Percentiles rank a stretch among this genome's conserved stretches.
Conservation (phyloP, 2,888 invertebrate genomes). For the Sarcophaga rosellei region DNA sequence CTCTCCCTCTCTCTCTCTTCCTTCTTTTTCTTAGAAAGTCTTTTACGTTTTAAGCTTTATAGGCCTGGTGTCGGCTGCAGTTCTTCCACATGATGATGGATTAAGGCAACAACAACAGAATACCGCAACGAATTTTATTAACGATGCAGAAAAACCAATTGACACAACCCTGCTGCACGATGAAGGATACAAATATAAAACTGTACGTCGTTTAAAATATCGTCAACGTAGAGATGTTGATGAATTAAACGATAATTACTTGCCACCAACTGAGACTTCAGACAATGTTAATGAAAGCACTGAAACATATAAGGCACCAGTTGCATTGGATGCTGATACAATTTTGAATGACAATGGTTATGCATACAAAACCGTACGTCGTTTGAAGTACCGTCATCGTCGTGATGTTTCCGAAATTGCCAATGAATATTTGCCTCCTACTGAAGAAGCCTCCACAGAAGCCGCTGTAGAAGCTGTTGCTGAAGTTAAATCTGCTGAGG, state of each 20-base stretch:
- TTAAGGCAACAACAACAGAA: constrained; percentile 74
- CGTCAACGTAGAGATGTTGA: constrained; percentile 75
- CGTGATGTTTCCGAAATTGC: too few species aligned
- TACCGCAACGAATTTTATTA: constrained; percentile 39
- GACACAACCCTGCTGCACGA: constrained; percentile 55
- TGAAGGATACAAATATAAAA: constrained; percentile 76
- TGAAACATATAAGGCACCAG: constrained; percentile 51
- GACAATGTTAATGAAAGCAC: constrained; percentile 58
- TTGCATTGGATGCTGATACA: constrained; percentile 66
- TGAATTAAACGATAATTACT: constrained; percentile 5
- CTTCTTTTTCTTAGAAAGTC: constrained; percentile 72
- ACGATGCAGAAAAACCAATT: constrained; percentile 57
- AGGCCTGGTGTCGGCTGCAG: constrained; percentile 76
- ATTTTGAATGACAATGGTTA: constrained; percentile 73
- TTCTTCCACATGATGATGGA: constrained; percentile 76
- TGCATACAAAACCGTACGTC: constrained; percentile 72
- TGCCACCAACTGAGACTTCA: constrained; percentile 68
- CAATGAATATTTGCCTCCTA: too few species aligned
- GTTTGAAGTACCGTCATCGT: too few species aligned
- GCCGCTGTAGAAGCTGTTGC: too few species aligned
- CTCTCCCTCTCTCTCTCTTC: background rate
- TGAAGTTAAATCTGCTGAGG: too few species aligned
- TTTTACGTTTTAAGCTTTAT: constrained; percentile 74
- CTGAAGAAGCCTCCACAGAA: too few species aligned
- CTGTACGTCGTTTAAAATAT: constrained; percentile 73